A percentile compares a stretch with the other conserved stretches of the same genome.
These are phyloP conservation scores for Anas platyrhynchos DNA, from an alignment of 2,113 vertebrate species.

Conservation along the genomic window DNA sequence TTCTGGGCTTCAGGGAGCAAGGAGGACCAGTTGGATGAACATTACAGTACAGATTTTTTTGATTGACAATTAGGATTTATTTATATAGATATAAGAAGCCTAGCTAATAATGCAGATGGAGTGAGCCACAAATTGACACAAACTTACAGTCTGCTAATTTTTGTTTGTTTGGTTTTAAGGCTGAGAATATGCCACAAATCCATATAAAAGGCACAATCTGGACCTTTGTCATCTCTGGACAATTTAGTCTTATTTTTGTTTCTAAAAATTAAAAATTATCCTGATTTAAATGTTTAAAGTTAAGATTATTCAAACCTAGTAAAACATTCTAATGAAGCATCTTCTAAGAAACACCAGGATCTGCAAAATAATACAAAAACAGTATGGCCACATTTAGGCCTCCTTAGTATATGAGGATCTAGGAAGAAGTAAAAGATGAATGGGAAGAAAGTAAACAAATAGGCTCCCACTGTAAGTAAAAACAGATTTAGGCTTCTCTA, in stretches of 20 bases:
- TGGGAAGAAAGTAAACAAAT: not conserved
- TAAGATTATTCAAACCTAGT: not conserved
- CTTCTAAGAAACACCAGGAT: not conserved
- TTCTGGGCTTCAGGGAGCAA: not conserved
- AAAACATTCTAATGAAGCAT: not conserved
- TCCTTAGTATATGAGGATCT: not conserved
- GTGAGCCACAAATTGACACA: rapidly evolving
- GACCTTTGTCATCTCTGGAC: not conserved
- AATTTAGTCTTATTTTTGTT: not conserved
- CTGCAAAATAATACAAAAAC: not conserved
- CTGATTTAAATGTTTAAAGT: not conserved
- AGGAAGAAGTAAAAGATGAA: not conserved
- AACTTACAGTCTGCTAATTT: not conserved
- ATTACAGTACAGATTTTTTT: not conserved
- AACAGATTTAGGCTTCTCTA: not conserved
- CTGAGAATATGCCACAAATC: not conserved
- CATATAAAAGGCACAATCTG: rapidly evolving
- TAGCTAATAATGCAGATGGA: not conserved
- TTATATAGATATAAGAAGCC: not conserved
- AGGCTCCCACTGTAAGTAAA: not conserved
- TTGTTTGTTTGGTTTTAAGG: not conserved
- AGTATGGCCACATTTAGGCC: not conserved
- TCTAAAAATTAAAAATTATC: not conserved
- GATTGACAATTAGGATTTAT: not conserved
- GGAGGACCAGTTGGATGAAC: not conserved